Base-by-base conservation (phyloP, 2,113 vertebrate species). In the Heterochromis multidens region DNA sequence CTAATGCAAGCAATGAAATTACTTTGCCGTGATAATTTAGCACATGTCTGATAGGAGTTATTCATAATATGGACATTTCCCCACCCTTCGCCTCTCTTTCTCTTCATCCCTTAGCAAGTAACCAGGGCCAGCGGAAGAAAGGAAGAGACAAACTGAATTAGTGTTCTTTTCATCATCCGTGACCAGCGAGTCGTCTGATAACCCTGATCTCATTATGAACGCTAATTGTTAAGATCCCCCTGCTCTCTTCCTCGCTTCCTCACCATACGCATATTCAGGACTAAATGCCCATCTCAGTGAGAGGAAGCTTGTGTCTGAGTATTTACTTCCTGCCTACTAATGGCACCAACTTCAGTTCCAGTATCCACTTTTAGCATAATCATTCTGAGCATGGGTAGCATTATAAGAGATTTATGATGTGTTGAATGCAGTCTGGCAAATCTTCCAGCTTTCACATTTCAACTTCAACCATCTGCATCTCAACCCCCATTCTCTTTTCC, bases 121-220 rank as follows among this genome's bases (percentile, higher is more conserved):
- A 74, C 16, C 57, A 62, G 87, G 87, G 72, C 88, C 80, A 87
- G 67, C 80, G 77, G 88, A 92, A 92, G 92, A 94, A 91, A 92
- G 88, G 91, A 91, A 79, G 91, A 92, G 92, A 94, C 92, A 95
- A 94, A 96, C 94, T 95, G 92, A 96, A 95, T 96, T 95, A 95
- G 94, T 95, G 93, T 93, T 92, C 91, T 95, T 95, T 95, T 95
- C 93, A 95, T 95, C 93, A 95, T 94, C 92, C 91, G 87, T 95
- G 94, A 95, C 94, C 94, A 83, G 94, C 78, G 84, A 94, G 92
- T 85, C 81, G 83, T 92, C 94, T 92, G 93, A 95, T 95, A 95
- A 96, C 94, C 94, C 93, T 91, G 90, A 95, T 95, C 93, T 94
- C 93, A 96, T 96, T 94, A 95, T 89, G 89, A 89, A 89, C 86